Conservation (phyloP, 2,797 vertebrate genomes). For the Morus bassanus region DNA sequence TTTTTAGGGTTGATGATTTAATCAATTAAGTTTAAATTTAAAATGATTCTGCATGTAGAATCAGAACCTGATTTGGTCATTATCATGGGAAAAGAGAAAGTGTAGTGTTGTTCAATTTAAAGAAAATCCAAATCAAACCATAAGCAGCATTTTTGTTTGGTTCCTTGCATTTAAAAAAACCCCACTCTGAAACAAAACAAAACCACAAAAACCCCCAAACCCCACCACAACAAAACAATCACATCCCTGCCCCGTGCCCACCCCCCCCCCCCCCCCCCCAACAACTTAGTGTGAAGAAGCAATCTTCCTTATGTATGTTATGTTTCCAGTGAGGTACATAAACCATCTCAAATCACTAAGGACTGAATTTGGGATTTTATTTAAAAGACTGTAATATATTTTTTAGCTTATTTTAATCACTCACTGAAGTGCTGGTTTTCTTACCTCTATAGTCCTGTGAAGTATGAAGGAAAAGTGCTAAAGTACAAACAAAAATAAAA, state of each 20-base stretch:
- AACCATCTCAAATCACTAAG: neutral
- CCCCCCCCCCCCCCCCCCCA: rapidly evolving
- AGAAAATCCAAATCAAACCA: neutral
- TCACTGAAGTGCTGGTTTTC: neutral
- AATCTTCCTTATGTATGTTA: neutral
- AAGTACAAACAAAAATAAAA: neutral
- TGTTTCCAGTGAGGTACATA: neutral
- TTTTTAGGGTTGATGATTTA: neutral
- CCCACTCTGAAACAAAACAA: neutral
- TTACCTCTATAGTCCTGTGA: neutral
- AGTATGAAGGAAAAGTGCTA: neutral
- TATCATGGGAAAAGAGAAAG: neutral
- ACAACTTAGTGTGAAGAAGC: neutral
- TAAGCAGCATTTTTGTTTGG: neutral
- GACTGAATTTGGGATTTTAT: neutral
- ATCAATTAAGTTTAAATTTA: neutral
- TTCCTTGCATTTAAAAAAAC: neutral
- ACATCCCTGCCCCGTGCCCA: neutral
- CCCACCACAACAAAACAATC: neutral
- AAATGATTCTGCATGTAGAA: neutral
- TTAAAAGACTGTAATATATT: neutral
- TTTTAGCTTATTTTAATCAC: neutral
- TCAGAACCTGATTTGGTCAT: neutral
- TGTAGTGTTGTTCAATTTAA: neutral
- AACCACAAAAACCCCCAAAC: neutral